A percentile compares a stretch with the other conserved stretches of the same genome.
Evolutionary conservation across 2,888 invertebrate genomes (phyloP).

Genomic region (Aporophyla nigra): DNA sequence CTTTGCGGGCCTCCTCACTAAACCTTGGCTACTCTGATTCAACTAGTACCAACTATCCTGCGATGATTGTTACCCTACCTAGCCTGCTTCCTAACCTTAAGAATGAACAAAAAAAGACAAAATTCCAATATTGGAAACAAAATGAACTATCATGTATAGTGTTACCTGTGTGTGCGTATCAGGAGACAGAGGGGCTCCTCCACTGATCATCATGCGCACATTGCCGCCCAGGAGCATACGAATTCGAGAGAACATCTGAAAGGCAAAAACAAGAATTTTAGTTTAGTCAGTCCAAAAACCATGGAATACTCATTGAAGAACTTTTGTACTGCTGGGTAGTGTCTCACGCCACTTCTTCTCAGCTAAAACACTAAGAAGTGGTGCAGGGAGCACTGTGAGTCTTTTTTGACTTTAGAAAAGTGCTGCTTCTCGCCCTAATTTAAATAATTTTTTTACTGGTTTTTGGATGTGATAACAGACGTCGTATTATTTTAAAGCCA

Average conservation of each 20-base stretch:
- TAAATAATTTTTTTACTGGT: no score
- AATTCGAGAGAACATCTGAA: slow-evolving; percentile 88
- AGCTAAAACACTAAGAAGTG: no score
- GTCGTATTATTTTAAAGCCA: neutral
- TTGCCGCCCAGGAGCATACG: slow-evolving; percentile 96
- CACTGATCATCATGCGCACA: slow-evolving; percentile 96
- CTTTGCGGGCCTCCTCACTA: no score
- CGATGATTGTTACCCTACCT: neutral
- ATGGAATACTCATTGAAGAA: no score
- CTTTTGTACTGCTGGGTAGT: no score
- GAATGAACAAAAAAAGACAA: neutral
- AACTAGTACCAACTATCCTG: no score
- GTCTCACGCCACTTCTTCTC: no score
- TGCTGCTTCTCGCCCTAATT: no score
- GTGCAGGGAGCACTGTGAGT: no score
- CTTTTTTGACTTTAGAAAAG: no score
- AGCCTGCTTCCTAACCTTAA: neutral
- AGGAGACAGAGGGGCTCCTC: slow-evolving; percentile 98
- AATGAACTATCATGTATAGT: neutral
- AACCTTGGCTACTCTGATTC: neutral
- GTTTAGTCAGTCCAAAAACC: no score
- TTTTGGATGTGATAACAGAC: neutral
- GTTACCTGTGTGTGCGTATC: slow-evolving; percentile 97
- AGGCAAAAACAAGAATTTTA: fast-evolving
- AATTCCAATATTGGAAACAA: neutral